Conservation (phyloP, 2,888 invertebrate genomes). For the Drosophila longiperda region DNA sequence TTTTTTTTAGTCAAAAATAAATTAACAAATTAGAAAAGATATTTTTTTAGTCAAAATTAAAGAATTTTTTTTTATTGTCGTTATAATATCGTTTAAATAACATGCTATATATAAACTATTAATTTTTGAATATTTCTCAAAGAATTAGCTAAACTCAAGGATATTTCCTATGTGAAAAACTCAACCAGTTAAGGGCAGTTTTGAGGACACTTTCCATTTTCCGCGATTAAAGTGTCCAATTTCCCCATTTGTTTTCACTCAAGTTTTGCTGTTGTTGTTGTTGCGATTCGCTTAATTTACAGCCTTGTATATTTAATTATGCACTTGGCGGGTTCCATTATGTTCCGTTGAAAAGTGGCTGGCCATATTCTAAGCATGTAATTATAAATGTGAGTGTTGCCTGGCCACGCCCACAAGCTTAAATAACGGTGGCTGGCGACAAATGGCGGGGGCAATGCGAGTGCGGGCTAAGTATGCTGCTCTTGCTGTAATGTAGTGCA, state of each 20-base stretch:
- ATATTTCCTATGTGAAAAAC: neutral
- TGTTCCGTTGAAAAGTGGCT: slow-evolving; percentile 64
- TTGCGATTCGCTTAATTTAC: slow-evolving; percentile 43
- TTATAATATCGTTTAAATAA: no score
- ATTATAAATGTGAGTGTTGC: slow-evolving; percentile 65
- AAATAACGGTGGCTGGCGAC: slow-evolving; percentile 15
- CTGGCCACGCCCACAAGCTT: slow-evolving; percentile 60
- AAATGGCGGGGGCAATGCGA: neutral
- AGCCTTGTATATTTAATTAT: slow-evolving; percentile 42
- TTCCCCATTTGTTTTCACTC: neutral
- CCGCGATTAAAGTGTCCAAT: neutral
- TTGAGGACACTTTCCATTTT: neutral
- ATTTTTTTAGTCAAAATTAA: no score
- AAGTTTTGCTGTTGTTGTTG: neutral
- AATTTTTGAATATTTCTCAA: neutral
- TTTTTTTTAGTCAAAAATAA: no score
- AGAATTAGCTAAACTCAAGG: neutral
- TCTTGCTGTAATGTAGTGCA: slow-evolving; percentile 63
- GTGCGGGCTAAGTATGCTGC: slow-evolving; percentile 26
- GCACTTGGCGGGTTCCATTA: slow-evolving; percentile 33
- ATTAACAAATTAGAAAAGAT: no score
- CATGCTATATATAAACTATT: neutral
- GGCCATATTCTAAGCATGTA: slow-evolving; percentile 63
- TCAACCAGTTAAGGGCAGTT: neutral
- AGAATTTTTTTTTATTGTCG: neutral